phyloP scores from a whole-genome alignment of 2,888 invertebrate genomes.

The Lochmaea crataegi region DNA sequence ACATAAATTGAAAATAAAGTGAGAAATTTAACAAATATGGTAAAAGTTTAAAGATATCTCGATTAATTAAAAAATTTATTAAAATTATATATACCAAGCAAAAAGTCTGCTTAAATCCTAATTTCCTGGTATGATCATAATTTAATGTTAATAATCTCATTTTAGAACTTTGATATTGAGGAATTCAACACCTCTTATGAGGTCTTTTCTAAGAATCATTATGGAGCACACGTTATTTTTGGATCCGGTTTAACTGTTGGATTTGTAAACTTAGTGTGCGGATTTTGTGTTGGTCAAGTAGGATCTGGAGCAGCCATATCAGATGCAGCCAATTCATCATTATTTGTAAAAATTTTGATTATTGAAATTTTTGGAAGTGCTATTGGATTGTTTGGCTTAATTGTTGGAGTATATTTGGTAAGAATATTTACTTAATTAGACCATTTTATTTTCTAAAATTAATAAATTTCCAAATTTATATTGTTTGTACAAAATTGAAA shows the following conservation, averaged over 20 bases:
- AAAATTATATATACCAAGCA: no score
- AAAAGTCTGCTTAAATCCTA: no score
- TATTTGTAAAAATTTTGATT: conserved; percentile 98
- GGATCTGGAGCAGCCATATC: conserved; percentile 98
- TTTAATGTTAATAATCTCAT: neutral
- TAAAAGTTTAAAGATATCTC: no score
- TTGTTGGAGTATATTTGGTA: conserved; percentile 95
- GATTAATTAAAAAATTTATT: no score
- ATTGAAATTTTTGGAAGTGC: conserved; percentile 99
- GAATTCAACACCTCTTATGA: conserved; percentile 30
- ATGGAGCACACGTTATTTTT: conserved; percentile 93
- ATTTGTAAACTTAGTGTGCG: conserved; percentile 95
- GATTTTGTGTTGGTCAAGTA: conserved; percentile 94
- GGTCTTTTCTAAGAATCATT: conserved; percentile 72
- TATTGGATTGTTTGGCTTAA: conserved; percentile 97
- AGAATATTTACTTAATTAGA: conserved; percentile 28
- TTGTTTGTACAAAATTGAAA: neutral
- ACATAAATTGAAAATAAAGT: no score
- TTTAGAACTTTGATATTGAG: conserved; percentile 46
- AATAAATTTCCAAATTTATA: conserved; percentile 9
- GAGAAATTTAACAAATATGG: no score
- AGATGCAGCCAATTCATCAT: conserved; percentile 96
- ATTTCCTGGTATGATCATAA: no score
- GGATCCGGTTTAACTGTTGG: conserved; percentile 96
- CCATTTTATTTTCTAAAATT: conserved; percentile 18